A percentile compares a stretch with the other conserved stretches of the same genome.
These are phyloP conservation scores for Strigops habroptila DNA, from an alignment of 2,113 vertebrate genomes.

Conservation along the genomic window DNA sequence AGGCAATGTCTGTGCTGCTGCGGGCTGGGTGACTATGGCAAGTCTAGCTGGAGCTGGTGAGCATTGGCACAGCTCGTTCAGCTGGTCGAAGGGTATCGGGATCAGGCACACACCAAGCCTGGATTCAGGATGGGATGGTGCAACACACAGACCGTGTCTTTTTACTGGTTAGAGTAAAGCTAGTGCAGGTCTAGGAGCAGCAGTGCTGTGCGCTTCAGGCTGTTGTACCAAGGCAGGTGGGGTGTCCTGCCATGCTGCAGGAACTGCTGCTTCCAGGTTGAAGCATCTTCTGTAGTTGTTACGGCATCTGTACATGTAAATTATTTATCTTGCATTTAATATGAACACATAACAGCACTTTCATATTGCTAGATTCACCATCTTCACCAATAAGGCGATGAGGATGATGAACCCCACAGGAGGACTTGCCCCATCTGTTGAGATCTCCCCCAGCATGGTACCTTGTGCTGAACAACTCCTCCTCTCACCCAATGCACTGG, in stretches of 20 bases:
- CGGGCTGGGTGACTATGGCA: too few species aligned
- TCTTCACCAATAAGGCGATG: neutral
- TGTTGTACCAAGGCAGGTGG: neutral
- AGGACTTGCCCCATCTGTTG: neutral
- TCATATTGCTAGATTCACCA: neutral
- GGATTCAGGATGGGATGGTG: neutral
- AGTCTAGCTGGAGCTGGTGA: neutral
- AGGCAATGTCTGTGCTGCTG: neutral
- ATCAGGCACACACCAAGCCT: fast-evolving
- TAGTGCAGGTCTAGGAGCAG: neutral
- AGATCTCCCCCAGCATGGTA: fast-evolving
- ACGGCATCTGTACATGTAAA: neutral
- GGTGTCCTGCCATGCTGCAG: neutral
- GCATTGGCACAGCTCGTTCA: fast-evolving
- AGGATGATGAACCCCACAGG: fast-evolving
- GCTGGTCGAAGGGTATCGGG: fast-evolving
- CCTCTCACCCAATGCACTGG: neutral
- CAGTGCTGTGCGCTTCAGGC: neutral
- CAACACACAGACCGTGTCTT: neutral
- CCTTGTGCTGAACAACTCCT: neutral
- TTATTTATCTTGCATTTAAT: neutral
- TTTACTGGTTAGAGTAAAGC: neutral
- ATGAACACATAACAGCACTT: neutral
- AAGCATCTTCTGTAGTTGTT: neutral
- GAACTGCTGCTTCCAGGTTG: neutral